Evolutionary conservation across 2,888 invertebrate species (phyloP), one percentile per base, ranked within the genome.

Genomic region (Nebria brevicollis): DNA sequence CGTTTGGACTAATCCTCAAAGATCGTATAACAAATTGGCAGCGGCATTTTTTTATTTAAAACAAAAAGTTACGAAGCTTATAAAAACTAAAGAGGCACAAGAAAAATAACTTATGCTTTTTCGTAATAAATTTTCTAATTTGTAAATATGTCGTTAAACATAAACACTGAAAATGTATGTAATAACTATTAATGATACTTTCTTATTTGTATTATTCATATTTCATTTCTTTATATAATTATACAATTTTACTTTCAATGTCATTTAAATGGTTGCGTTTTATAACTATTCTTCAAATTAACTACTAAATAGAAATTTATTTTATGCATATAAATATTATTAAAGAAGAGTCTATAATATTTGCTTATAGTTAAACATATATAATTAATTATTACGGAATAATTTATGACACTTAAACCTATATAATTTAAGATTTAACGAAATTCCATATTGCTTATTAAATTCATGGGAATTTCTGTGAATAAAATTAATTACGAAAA

Each of bases 401-500:
- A 54, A 11, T 11, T 54, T 54, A 54, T 54, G 54, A 8, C 13
- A 54, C 54, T 11, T 11, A 54, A 54, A 5, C 54, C 13, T 54
- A 54, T 34, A 54, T 54, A 54, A 54, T 54, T 20, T 8, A 54
- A 13, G 13, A 54, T 54, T 13, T 54, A 8, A 54, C 4, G 8
- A 1, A 54, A 6, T 6, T 54, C 54, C 54, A 11, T 54, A 54
- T 54, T 54, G 54, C 54, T 54, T 54, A 54, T 54, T 54, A 54
- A 54, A 11, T 54, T 13, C 54, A 54, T 54, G 54, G 54, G 54
- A 54, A 54, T 11, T 54, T 2, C 54, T 13, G 8, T 54, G 54
- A 42, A 34, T 42, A 26, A 72, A 72, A 72, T 72, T 72, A 72
- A 72, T 72, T 11, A 42, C 72, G 42, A 72, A 41, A 72, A 2